phyloP scores from a whole-genome alignment of 1,140 invertebrate species.

The Teleogryllus occipitalis region DNA sequence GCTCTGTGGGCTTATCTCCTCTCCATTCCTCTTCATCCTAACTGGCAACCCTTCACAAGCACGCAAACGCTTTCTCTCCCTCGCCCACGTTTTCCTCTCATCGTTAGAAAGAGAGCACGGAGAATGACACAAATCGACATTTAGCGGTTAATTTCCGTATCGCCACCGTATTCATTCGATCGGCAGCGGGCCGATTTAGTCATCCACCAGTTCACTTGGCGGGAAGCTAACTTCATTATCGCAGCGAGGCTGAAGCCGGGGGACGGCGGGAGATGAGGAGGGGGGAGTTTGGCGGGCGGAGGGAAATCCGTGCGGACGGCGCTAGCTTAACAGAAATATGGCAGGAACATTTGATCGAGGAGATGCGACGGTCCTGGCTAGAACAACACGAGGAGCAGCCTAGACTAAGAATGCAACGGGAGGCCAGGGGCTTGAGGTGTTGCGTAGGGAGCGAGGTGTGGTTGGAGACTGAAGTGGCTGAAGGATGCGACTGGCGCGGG shows the following conservation, averaged over 20 bases:
- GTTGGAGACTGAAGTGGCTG: too few relatives aligned
- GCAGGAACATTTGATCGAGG: too few relatives aligned
- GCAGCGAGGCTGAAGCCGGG: neutral
- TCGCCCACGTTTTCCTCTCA: neutral
- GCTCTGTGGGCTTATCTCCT: too few relatives aligned
- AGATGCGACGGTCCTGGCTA: neutral
- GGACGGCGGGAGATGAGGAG: neutral
- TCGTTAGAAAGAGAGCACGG: neutral
- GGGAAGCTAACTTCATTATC: neutral
- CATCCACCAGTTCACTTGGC: neutral
- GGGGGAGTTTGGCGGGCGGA: neutral
- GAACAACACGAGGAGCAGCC: too few relatives aligned
- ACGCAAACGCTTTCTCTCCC: neutral
- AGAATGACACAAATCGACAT: neutral
- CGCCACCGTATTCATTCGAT: neutral
- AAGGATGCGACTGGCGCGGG: too few relatives aligned
- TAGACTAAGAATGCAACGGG: too few relatives aligned
- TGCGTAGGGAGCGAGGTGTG: too few relatives aligned
- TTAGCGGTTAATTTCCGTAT: constrained; percentile 4
- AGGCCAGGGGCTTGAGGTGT: too few relatives aligned
- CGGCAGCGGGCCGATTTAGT: neutral
- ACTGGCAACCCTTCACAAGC: neutral
- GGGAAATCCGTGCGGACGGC: neutral
- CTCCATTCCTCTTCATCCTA: neutral
- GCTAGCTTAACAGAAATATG: neutral